Base-by-base conservation (phyloP, 2,113 vertebrate genomes). In the Vulpes vulpes region DNA sequence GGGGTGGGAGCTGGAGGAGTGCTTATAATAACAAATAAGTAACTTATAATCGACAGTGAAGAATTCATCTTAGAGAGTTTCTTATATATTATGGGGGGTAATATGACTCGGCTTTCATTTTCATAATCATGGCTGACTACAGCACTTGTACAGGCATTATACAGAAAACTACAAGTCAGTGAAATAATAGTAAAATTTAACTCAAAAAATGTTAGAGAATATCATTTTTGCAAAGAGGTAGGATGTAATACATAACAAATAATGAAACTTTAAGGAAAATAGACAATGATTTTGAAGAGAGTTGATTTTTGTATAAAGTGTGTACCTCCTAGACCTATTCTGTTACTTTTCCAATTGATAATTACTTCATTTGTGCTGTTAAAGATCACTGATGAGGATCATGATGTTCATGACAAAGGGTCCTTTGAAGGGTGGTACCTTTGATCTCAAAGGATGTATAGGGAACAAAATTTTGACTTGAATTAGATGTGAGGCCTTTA, bases 381-480 rank as follows among this genome's bases (percentile, higher is more conserved):
- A 78, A 91, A 71, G 90, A 83, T 11, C 38, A 53, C 23, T 88
- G 65, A 60, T 38, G 25, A 96, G 76, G 85, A 86, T 89, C 67
- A 53, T 22, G 27, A 27, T 93, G 17, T 92, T 96, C 9, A 32
- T 74, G 53, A 27, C 22, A 94, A 88, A 91, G 59, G 30, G 53
- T 81, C 67, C 32, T 69, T 35, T 69, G 8, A 69, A 69, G 67
- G 35, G 43, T 81, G 76, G 38, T 92, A 74, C 25, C 10, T 82
- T 71, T 86, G 82, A 80, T 1, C 8, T 82, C 30, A 82, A 62
- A 94, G 51, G 14, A 73, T 87, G 1, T 89, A 16, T 32, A 79
- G 64, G 49, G 62, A 86, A 74, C 17, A 89, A 69, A 87, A 95
- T 95, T 90, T 94, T 83, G 92, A 57, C 35, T 87, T 97, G 27